These are phyloP conservation scores for Homarus gammarus DNA, from an alignment of 2,888 invertebrate species.

Conservation along the genomic window DNA sequence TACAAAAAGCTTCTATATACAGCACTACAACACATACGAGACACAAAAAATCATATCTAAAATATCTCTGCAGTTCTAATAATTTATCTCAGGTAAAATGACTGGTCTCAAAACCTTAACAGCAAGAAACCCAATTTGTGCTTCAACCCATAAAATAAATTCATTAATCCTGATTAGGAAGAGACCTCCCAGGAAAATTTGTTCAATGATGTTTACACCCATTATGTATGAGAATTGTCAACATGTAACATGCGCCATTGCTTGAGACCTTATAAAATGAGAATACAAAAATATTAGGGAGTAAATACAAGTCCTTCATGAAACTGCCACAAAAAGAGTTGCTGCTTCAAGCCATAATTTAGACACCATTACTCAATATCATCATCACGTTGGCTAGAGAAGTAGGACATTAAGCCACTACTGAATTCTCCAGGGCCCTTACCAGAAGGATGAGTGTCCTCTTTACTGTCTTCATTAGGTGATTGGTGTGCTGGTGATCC, in stretches of 20 bases:
- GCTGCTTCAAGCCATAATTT: conserved; percentile 36
- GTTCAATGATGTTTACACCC: conserved; percentile 41
- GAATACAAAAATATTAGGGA: conserved; percentile 74
- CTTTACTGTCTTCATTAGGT: conserved; percentile 65
- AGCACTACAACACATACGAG: conserved; percentile 71
- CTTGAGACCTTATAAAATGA: conserved; percentile 73
- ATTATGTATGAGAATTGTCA: conserved; percentile 55
- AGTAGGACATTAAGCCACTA: conserved; percentile 92
- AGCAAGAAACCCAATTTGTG: conserved; percentile 68
- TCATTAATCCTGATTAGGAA: conserved; percentile 35
- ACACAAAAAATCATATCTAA: conserved; percentile 71
- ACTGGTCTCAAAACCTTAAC: conserved; percentile 57
- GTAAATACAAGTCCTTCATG: conserved; percentile 67
- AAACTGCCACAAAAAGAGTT: conserved; percentile 54
- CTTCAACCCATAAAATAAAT: conserved; percentile 59
- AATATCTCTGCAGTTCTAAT: conserved; percentile 69
- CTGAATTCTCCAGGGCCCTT: conserved; percentile 75
- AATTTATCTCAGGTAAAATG: conserved; percentile 70
- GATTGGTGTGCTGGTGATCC: conserved; percentile 67
- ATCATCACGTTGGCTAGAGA: conserved; percentile 93
- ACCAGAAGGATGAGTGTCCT: conserved; percentile 45
- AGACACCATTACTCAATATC: conserved; percentile 84
- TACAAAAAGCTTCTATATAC: conserved; percentile 74
- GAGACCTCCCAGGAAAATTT: conserved; percentile 48
- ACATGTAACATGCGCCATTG: conserved; percentile 56